Evolutionary conservation across 2,888 invertebrate genomes (phyloP).

Genomic region (Rhamphomyia laevipes): DNA sequence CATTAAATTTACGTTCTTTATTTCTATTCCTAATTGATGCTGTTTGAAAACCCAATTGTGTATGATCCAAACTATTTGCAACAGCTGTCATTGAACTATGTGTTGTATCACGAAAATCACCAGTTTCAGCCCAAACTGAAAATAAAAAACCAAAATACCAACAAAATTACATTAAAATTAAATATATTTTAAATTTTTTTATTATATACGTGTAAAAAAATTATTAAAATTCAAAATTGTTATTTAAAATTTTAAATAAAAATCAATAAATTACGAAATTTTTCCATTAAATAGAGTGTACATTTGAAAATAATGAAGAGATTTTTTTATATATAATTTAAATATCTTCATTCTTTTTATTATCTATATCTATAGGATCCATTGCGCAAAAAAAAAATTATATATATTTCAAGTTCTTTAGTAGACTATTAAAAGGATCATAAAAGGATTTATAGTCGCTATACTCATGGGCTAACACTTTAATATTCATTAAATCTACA

Average conservation of each 20-base stretch:
- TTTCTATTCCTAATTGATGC: slow-evolving; percentile 55
- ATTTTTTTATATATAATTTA: no score
- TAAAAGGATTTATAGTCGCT: slow-evolving; percentile 35
- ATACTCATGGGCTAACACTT: slow-evolving; percentile 10
- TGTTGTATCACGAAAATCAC: slow-evolving; percentile 74
- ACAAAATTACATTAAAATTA: neutral
- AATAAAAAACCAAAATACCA: slow-evolving; percentile 34
- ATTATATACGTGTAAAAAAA: neutral
- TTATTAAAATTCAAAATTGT: neutral
- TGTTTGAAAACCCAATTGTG: slow-evolving; percentile 58
- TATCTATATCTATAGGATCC: no score
- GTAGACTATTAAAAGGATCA: slow-evolving; percentile 28
- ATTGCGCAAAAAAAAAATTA: no score
- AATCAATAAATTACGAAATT: no score
- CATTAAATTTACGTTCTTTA: slow-evolving; percentile 39
- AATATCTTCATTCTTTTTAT: no score
- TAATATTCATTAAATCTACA: slow-evolving; percentile 14
- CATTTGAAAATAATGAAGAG: no score
- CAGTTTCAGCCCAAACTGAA: slow-evolving; percentile 83
- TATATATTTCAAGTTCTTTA: slow-evolving; percentile 15
- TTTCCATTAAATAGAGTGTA: no score
- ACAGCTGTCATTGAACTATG: slow-evolving; percentile 57
- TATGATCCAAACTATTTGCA: slow-evolving; percentile 49
- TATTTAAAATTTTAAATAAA: no score
- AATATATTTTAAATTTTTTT: slow-evolving; percentile 12